Evolutionary conservation across 1,140 invertebrate species (phyloP).

Genomic region (Forficula auricularia): DNA sequence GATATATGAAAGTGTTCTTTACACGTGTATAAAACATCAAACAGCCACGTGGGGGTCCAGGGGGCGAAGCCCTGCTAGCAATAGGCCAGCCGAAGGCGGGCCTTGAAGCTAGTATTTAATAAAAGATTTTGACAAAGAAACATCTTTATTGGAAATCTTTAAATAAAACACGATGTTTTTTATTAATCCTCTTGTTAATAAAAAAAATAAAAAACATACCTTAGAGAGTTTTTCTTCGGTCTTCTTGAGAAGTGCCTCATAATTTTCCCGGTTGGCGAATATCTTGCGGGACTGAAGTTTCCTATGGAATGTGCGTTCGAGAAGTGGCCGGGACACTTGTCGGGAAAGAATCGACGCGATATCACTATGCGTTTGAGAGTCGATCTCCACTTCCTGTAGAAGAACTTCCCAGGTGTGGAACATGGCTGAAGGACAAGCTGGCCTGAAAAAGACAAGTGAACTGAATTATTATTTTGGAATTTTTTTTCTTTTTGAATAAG

Average conservation of each 20-base stretch:
- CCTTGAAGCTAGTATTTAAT: too few relatives aligned
- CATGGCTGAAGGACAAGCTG: constrained; percentile 58
- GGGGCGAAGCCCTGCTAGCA: too few relatives aligned
- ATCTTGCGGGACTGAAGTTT: constrained; percentile 85
- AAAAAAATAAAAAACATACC: too few relatives aligned
- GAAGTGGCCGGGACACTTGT: constrained; percentile 67
- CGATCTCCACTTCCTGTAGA: constrained; percentile 80
- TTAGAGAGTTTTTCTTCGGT: constrained; percentile 75
- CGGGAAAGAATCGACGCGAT: constrained; percentile 65
- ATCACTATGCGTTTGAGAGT: constrained; percentile 76
- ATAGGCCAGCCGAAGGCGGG: too few relatives aligned
- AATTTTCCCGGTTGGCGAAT: constrained; percentile 77
- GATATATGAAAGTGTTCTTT: too few relatives aligned
- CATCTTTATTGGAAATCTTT: too few relatives aligned
- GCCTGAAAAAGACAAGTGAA: constrained; percentile 42
- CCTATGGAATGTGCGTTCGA: constrained; percentile 77
- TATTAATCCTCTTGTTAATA: too few relatives aligned
- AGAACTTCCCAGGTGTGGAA: constrained; percentile 84
- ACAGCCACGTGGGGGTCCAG: too few relatives aligned
- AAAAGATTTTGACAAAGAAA: too few relatives aligned
- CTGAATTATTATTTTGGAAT: not conserved
- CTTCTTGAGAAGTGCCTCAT: constrained; percentile 74
- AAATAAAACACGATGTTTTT: too few relatives aligned
- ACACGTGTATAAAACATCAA: too few relatives aligned
- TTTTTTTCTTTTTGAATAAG: constrained; percentile 4